Conservation (phyloP, 2,888 invertebrate genomes). For the Apotomis turbidana region DNA sequence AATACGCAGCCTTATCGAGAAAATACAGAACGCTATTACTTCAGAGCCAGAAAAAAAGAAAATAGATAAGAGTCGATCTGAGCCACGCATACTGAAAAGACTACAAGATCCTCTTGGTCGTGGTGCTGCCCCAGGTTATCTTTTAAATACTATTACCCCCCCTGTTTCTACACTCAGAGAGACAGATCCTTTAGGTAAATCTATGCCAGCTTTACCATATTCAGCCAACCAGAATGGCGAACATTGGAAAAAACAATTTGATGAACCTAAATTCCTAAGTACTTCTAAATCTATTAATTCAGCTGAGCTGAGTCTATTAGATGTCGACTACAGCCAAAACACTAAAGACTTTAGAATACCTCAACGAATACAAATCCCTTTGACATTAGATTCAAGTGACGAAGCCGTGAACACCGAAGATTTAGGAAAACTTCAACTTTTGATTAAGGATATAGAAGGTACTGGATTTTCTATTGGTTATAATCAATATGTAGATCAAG, state of each 20-base stretch:
- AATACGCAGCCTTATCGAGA: slow-evolving; percentile 65
- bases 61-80: slow-evolving; percentile 49
- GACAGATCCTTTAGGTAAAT: slow-evolving; percentile 63
- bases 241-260: slow-evolving; percentile 52
- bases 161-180: slow-evolving; percentile 52
- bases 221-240: slow-evolving; percentile 54
- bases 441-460: slow-evolving; percentile 69
- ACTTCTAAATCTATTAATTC: slow-evolving; percentile 65
- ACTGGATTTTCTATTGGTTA: slow-evolving; percentile 73
- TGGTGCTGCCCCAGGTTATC: slow-evolving; percentile 42
- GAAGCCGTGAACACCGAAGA: slow-evolving; percentile 50
- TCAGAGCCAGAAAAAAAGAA: slow-evolving; percentile 52
- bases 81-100: slow-evolving; percentile 64
- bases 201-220: slow-evolving; percentile 46
- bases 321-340: slow-evolving; percentile 62
- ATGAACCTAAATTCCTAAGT: slow-evolving; percentile 60
- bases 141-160: background rate
- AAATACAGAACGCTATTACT: slow-evolving; percentile 71
- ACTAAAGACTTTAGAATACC: slow-evolving; percentile 59
- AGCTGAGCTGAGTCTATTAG: slow-evolving; percentile 63
- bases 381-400: slow-evolving; percentile 55
- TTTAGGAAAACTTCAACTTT: slow-evolving; percentile 62
- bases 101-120: slow-evolving; percentile 62
- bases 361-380: slow-evolving; percentile 67
- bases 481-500: slow-evolving; percentile 69